These are phyloP conservation scores for Tragelaphus scriptus DNA, from an alignment of 2,113 vertebrate genomes.

Conservation along the genomic window DNA sequence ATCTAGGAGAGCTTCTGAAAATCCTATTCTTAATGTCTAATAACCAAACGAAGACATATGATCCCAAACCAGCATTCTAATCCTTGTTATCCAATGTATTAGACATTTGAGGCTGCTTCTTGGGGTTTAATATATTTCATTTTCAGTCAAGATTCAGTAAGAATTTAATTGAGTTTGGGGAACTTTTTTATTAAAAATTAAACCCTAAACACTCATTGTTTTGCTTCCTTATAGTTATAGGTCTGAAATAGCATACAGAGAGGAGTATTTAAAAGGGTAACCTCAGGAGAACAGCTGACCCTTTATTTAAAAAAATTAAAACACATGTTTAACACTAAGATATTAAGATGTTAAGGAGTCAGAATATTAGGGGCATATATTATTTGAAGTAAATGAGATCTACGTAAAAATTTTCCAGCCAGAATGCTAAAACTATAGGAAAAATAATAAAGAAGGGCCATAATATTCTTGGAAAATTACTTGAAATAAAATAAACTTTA, in stretches of 20 bases:
- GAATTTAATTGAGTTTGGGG: conserved; percentile 74
- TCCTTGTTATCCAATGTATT: conserved; percentile 71
- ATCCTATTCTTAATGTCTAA: conserved; percentile 73
- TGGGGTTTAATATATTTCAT: conserved; percentile 66
- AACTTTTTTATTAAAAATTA: conserved; percentile 74
- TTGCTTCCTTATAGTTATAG: conserved; percentile 32
- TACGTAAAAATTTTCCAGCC: background rate
- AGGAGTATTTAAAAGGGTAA: background rate
- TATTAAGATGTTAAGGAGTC: background rate
- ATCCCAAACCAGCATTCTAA: conserved; percentile 69
- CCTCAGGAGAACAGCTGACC: background rate
- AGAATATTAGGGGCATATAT: background rate
- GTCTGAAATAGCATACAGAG: background rate
- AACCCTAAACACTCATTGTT: conserved; percentile 66
- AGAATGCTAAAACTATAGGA: background rate
- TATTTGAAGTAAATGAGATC: background rate
- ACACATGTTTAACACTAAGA: background rate
- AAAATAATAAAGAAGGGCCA: background rate
- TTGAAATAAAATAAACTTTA: background rate
- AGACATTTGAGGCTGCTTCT: conserved; percentile 70
- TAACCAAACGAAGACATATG: conserved; percentile 67
- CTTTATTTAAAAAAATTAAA: background rate
- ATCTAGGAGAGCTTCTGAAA: conserved; percentile 69
- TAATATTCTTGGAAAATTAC: background rate
- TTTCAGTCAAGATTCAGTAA: conserved; percentile 67